Evolutionary conservation across 2,113 vertebrate species (phyloP), one percentile per base, ranked within the genome.

Genomic region (Kryptolebias marmoratus): DNA sequence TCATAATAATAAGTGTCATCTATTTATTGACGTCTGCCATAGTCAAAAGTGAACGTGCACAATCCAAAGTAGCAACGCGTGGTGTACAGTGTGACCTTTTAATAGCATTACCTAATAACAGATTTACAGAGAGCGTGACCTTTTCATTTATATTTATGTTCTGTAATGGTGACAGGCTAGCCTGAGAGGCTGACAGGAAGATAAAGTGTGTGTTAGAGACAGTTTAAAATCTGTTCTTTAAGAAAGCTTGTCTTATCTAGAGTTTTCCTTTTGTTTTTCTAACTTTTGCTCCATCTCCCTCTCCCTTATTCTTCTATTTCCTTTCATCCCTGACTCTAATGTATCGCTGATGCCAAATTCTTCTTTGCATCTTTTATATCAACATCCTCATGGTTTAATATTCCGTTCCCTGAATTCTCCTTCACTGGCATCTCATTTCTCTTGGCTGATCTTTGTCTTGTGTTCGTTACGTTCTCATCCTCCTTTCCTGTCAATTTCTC

Each of bases 341-440:
- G 66, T 76, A 76, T 86, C 81, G 60, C 66, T 72, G 11, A 9
- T 76, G 74, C 69, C 57, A 71, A 77, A 78, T 65, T 27, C 53
- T 56, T 68, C 57, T 61, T 54, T 42, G 73, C 60, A 64, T 84
- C 52, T 58, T 84, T 80, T 68, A 54, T 60, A 66, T 81, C 73
- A 44, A 22, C 47, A 69, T 69, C 68, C 80, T 80, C 56, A 58
- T 75, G 73, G 53, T 11, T 12, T 69, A 54, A 79, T 73, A 48
- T 53, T 64, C 72, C 30, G 13, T 68, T 82, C 55, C 57, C 60
- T 73, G 47, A 67, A 9, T 58, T 58, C 45, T 56, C 28, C 45
- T 65, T 84, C 55, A 57, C 59, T 67, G 77, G 42, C 55, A 82
- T 79, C 77, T 74, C 77, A 85, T 90, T 73, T 61, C 48, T 75